A percentile compares a stretch with the other conserved stretches of the same genome.
Evolutionary conservation across 2,797 vertebrate species (phyloP).

Genomic region (Onychomys torridus): DNA sequence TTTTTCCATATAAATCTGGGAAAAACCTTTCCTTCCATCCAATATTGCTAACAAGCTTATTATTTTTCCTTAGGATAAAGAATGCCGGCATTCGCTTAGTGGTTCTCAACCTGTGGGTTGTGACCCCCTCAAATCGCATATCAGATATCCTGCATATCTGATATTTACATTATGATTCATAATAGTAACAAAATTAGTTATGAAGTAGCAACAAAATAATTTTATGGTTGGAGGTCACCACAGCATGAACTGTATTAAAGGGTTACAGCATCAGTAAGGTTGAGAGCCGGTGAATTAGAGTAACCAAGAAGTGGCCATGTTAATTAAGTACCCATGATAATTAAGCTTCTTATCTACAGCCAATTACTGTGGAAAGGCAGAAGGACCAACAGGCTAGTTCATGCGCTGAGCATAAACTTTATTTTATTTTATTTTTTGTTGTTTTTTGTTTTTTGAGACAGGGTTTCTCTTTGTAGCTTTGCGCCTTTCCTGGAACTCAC

Average conservation of each 20-base stretch:
- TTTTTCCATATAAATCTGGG: conserved; percentile 41
- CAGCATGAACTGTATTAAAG: not conserved
- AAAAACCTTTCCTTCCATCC: conserved; percentile 22
- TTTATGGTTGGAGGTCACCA: not conserved
- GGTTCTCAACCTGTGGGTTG: not conserved
- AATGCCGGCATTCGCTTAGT: not conserved
- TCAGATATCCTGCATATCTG: not conserved
- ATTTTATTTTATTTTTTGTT: too few relatives aligned
- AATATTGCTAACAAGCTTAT: conserved; percentile 36
- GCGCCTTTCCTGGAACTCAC: too few relatives aligned
- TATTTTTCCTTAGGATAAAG: not conserved
- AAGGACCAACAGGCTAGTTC: conserved; percentile 7
- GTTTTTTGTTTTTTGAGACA: too few relatives aligned
- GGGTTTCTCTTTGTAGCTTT: too few relatives aligned
- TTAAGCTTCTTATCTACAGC: not conserved
- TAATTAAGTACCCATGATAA: not conserved
- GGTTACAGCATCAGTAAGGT: not conserved
- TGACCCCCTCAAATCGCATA: not conserved
- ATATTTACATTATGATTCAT: not conserved
- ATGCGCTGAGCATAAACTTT: not conserved
- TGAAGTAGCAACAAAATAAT: not conserved
- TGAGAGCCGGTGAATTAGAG: not conserved
- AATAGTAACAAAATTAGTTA: not conserved
- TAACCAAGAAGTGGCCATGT: not conserved
- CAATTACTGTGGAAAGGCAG: conserved; percentile 20